Conservation (phyloP, 2,113 vertebrate genomes). For the Chauna torquata region DNA sequence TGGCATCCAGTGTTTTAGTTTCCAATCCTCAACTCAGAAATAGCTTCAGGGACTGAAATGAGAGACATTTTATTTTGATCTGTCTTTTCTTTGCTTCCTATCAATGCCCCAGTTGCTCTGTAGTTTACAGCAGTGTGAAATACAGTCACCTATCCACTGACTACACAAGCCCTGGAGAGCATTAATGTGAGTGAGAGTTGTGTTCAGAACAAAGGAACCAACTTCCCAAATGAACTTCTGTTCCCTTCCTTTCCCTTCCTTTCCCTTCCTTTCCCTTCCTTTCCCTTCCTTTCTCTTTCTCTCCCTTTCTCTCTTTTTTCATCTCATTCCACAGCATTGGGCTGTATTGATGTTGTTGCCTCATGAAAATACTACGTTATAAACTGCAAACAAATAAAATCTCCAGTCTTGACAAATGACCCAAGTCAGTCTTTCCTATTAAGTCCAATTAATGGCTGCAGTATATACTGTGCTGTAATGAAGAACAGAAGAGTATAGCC, state of each 20-base stretch:
- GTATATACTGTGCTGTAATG: not conserved
- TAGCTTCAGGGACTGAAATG: not conserved
- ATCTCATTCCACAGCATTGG: not conserved
- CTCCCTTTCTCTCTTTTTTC: not conserved
- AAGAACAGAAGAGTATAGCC: not conserved
- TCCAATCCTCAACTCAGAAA: not conserved
- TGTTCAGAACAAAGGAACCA: not conserved
- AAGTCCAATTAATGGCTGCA: not conserved
- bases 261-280: not conserved
- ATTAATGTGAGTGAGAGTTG: not conserved
- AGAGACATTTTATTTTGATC: not conserved
- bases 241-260: not conserved
- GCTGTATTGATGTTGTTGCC: not conserved
- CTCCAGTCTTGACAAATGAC: not conserved
- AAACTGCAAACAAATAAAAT: not conserved
- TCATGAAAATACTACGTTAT: not conserved
- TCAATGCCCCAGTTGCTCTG: not conserved
- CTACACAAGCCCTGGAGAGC: not conserved
- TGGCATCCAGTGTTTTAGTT: not conserved
- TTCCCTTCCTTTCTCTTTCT: not conserved
- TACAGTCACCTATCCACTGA: not conserved
- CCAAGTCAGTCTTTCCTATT: not conserved
- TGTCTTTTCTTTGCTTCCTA: not conserved
- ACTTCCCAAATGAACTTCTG: not conserved
- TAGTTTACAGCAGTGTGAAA: not conserved